Conservation (phyloP, 2,113 vertebrate species). For the Abramis brama region DNA sequence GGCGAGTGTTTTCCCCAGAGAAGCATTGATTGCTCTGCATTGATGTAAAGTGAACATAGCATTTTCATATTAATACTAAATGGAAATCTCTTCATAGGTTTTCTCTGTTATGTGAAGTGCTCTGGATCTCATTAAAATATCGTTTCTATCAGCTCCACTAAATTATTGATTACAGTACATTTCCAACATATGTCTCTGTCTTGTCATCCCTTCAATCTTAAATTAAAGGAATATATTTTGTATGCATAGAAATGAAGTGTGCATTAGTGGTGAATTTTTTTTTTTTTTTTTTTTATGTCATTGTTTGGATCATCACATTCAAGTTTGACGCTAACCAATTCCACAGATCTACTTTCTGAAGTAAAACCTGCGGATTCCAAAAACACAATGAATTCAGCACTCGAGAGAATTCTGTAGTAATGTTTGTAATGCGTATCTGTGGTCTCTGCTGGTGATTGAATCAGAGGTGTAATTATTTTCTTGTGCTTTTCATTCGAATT, state of each 20-base stretch:
- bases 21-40: slow-evolving; percentile 52
- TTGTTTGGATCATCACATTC: slow-evolving; percentile 2
- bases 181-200: slow-evolving; percentile 54
- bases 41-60: slow-evolving; percentile 58
- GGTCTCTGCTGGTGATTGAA: neutral
- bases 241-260: slow-evolving; percentile 23
- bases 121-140: slow-evolving; percentile 57
- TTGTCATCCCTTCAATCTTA: slow-evolving; percentile 50
- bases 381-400: slow-evolving; percentile 5
- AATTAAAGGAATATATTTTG: neutral
- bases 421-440: neutral
- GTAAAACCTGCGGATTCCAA: neutral
- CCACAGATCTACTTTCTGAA: neutral
- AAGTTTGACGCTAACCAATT: neutral
- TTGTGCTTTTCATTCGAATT: neutral
- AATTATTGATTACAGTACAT: slow-evolving; percentile 59
- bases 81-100: slow-evolving; percentile 54
- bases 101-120: slow-evolving; percentile 55
- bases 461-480: slow-evolving; percentile 11
- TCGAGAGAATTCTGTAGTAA: neutral
- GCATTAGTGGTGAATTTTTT: neutral
- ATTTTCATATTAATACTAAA: slow-evolving; percentile 62
- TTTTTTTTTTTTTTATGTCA: neutral
- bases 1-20: slow-evolving; percentile 44
- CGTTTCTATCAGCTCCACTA: slow-evolving; percentile 59